Percentiles rank a stretch among this genome's conserved stretches.
These are phyloP conservation scores for Leucophenga montana DNA, from an alignment of 2,888 invertebrate species.

Conservation along the genomic window DNA sequence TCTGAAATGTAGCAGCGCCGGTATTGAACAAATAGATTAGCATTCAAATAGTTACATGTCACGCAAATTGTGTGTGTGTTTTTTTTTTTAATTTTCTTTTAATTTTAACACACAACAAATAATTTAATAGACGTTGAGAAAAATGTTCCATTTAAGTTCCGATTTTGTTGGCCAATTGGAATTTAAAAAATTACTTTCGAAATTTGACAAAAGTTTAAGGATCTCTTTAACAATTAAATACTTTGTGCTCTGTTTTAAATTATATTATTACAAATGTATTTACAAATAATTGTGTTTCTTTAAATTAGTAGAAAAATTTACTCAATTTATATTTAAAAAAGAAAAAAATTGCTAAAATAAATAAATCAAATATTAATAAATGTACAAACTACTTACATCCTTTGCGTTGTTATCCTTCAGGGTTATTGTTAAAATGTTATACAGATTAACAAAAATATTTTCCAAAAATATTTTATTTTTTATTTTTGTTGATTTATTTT, in stretches of 20 bases:
- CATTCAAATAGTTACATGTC: slow-evolving; percentile 31
- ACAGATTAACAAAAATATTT: slow-evolving; percentile 34
- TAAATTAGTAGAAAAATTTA: not conserved
- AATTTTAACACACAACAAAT: not conserved
- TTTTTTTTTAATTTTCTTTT: slow-evolving; percentile 19
- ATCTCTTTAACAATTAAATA: no score
- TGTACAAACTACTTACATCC: slow-evolving; percentile 69
- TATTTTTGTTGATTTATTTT: slow-evolving; percentile 41
- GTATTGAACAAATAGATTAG: slow-evolving; percentile 61
- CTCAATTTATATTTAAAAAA: not conserved
- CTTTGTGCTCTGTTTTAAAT: no score
- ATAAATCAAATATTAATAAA: not conserved
- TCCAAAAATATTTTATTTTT: slow-evolving; percentile 29
- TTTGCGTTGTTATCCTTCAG: slow-evolving; percentile 68
- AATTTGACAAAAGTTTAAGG: no score
- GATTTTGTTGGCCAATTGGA: no score
- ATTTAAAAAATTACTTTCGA: no score
- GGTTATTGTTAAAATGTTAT: slow-evolving; percentile 33
- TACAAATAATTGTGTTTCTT: no score
- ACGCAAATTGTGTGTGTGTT: no score
- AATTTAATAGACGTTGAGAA: no score
- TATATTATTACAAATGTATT: no score
- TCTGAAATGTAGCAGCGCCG: slow-evolving; percentile 76
- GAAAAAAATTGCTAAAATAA: no score
- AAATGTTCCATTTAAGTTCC: no score